A percentile compares a stretch with the other conserved stretches of the same genome.
Evolutionary conservation across 2,888 invertebrate species (phyloP).

Genomic region (Diaprepes abbreviatus): DNA sequence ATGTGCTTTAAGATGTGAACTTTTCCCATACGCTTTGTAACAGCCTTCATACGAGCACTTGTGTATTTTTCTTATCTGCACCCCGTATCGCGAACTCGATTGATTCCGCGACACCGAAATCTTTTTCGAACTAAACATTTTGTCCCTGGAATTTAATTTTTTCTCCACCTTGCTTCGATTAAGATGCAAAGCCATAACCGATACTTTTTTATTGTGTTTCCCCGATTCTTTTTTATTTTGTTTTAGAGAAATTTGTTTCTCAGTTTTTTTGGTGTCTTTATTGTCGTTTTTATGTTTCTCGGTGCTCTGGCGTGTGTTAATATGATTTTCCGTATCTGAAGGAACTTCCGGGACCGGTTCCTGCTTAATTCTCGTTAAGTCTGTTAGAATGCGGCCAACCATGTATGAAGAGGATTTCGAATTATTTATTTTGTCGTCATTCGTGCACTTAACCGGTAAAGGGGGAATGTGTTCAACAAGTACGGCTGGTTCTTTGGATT

Average conservation of each 20-base stretch:
- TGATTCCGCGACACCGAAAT: slow-evolving; percentile 55
- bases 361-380: slow-evolving; percentile 72
- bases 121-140: slow-evolving; percentile 50
- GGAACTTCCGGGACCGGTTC: slow-evolving; percentile 71
- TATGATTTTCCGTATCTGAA: slow-evolving; percentile 58
- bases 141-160: slow-evolving; percentile 42
- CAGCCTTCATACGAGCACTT: slow-evolving; percentile 74
- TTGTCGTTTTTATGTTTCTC: slow-evolving; percentile 58
- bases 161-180: slow-evolving; percentile 47
- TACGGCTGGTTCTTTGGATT: slow-evolving; percentile 56
- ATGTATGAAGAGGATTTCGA: slow-evolving; percentile 68
- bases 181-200: slow-evolving; percentile 45
- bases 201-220: slow-evolving; percentile 32
- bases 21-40: slow-evolving; percentile 76
- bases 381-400: slow-evolving; percentile 75
- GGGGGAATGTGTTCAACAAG: slow-evolving; percentile 62
- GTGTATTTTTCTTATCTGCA: slow-evolving; percentile 70
- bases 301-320: slow-evolving; percentile 56
- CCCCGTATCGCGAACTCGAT: slow-evolving; percentile 52
- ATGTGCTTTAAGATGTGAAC: slow-evolving; percentile 77
- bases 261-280: slow-evolving; percentile 53
- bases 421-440: slow-evolving; percentile 10
- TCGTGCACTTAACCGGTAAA: slow-evolving; percentile 54
- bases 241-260: slow-evolving; percentile 47
- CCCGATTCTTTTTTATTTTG: slow-evolving; percentile 33